Percentiles rank a stretch among this genome's conserved stretches.
phyloP scores from a whole-genome alignment of 2,888 invertebrate genomes.

The Pecten maximus region DNA sequence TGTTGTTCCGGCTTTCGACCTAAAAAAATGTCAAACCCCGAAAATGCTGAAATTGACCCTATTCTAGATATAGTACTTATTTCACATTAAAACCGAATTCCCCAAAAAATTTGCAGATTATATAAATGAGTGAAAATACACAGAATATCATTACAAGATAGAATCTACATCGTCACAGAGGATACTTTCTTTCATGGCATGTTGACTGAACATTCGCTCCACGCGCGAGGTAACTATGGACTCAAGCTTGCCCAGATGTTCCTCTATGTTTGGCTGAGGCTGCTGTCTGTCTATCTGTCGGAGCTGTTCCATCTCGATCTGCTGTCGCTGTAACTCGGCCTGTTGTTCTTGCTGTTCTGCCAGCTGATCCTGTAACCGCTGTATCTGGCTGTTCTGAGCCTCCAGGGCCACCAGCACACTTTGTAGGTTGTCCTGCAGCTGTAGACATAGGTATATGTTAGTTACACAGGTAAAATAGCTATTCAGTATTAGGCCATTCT shows the following conservation, averaged over 20 bases:
- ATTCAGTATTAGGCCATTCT: no score
- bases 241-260: constrained; percentile 77
- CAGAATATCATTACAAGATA: not conserved
- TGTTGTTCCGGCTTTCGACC: no score
- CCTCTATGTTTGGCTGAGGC: constrained; percentile 71
- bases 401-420: constrained; percentile 70
- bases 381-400: constrained; percentile 76
- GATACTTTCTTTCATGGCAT: constrained; percentile 79
- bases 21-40: no score
- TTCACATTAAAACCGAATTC: no score
- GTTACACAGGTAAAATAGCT: no score
- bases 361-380: constrained; percentile 71
- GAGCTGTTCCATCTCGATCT: constrained; percentile 70
- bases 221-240: constrained; percentile 74
- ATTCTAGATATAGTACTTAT: no score
- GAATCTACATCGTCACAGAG: constrained; percentile 58
- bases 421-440: constrained; percentile 72
- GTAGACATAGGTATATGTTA: constrained; percentile 31
- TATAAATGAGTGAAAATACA: no score
- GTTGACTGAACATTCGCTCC: constrained; percentile 75
- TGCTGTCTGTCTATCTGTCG: constrained; percentile 68
- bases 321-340: constrained; percentile 70
- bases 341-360: constrained; percentile 75
- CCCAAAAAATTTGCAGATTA: no score
- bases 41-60: no score